phyloP scores from a whole-genome alignment of 2,888 invertebrate species.

The Agrochola litura region DNA sequence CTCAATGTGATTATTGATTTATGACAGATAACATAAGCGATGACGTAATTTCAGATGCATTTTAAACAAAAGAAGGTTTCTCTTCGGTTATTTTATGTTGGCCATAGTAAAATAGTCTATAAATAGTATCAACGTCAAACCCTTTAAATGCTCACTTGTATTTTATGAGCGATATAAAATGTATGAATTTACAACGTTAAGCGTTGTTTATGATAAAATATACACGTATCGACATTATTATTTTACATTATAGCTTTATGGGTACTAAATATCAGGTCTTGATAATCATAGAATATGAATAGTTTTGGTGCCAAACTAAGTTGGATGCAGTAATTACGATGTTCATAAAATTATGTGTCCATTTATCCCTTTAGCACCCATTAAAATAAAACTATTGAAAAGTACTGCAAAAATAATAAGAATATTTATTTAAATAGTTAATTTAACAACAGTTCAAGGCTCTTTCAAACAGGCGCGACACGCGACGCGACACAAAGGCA shows the following conservation, averaged over 20 bases:
- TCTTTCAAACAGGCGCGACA: no score
- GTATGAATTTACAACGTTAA: slow-evolving; percentile 47
- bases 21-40: slow-evolving; percentile 3
- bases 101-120: slow-evolving; percentile 37
- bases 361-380: not conserved
- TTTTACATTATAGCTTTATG: slow-evolving; percentile 27
- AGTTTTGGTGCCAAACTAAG: slow-evolving; percentile 1
- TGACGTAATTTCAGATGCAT: slow-evolving; percentile 43
- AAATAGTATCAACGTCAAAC: slow-evolving; percentile 35
- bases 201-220: slow-evolving; percentile 49
- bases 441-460: not conserved
- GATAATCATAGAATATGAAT: slow-evolving; percentile 4
- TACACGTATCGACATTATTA: slow-evolving; percentile 32
- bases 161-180: slow-evolving; percentile 62
- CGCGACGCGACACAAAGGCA: no score
- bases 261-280: slow-evolving; percentile 15
- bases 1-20: slow-evolving; percentile 27
- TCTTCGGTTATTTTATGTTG: slow-evolving; percentile 42
- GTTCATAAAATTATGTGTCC: not conserved
- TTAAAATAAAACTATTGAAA: not conserved
- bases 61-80: slow-evolving; percentile 37
- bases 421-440: not conserved
- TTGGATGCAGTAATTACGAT: not conserved
- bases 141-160: slow-evolving; percentile 50
- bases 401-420: not conserved